phyloP scores from a whole-genome alignment of 2,888 invertebrate genomes.

The Anoplius nigerrimus region DNA sequence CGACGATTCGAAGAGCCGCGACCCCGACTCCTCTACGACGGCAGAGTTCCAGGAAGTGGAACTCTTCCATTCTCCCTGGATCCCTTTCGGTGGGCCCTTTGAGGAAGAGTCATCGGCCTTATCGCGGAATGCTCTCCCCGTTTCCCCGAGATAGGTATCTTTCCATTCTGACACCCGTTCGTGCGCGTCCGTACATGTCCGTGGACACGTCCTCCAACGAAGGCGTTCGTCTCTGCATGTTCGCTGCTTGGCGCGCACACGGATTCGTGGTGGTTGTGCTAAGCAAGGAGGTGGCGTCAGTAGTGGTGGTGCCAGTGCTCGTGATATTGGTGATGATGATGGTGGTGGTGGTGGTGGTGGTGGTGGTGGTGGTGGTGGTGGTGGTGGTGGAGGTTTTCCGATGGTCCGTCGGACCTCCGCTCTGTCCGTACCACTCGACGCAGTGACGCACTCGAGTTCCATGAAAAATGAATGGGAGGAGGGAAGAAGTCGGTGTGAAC shows the following conservation, averaged over 20 bases:
- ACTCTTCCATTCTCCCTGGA: neutral
- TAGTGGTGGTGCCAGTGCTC: too few relatives aligned
- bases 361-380: too few relatives aligned
- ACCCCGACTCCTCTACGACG: too few relatives aligned
- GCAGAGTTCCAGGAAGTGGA: slow-evolving; percentile 5
- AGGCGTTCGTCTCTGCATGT: too few relatives aligned
- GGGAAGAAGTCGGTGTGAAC: slow-evolving; percentile 30
- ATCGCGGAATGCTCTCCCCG: neutral
- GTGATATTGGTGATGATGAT: too few relatives aligned
- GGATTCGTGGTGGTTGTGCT: too few relatives aligned
- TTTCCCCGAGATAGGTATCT: slow-evolving; percentile 5
- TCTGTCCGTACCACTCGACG: slow-evolving; percentile 11
- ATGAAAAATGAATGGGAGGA: slow-evolving; percentile 21
- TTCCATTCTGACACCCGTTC: neutral
- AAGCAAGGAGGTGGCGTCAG: too few relatives aligned
- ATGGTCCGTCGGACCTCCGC: slow-evolving; percentile 5
- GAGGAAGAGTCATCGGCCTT: neutral
- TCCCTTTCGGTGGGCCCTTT: neutral
- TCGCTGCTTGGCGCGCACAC: neutral
- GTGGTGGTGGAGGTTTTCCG: slow-evolving; percentile 17
- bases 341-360: too few relatives aligned
- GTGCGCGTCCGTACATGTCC: neutral
- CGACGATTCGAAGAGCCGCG: neutral
- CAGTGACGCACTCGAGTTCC: slow-evolving; percentile 35
- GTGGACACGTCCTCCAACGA: too few relatives aligned